Percentiles rank a stretch among this genome's conserved stretches.
Conservation (phyloP, 2,113 vertebrate genomes). For the Oryzias woworae region DNA sequence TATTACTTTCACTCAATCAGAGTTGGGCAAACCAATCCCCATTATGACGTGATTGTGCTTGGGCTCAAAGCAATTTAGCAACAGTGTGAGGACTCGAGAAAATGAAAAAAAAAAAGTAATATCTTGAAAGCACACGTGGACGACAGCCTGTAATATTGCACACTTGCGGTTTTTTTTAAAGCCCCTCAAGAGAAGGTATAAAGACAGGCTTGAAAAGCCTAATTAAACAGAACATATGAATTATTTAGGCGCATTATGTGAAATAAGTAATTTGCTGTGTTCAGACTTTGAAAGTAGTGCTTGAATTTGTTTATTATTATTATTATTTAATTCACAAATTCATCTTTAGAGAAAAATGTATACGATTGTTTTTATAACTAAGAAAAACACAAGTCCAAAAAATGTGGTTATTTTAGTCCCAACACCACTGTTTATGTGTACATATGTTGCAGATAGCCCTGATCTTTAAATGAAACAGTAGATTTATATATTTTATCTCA, state of each 20-base stretch:
- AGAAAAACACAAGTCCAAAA: too few relatives aligned
- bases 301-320: not conserved
- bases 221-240: conserved; percentile 68
- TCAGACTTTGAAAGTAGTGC: conserved; percentile 1
- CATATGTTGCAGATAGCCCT: conserved; percentile 8
- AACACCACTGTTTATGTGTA: too few relatives aligned
- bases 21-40: conserved; percentile 4
- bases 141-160: conserved; percentile 39
- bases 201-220: conserved; percentile 46
- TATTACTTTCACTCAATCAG: not conserved
- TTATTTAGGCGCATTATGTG: conserved; percentile 59
- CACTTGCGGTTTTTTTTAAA: conserved; percentile 58
- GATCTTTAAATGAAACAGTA: conserved; percentile 13
- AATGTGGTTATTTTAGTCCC: too few relatives aligned
- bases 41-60: conserved; percentile 10
- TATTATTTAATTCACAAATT: too few relatives aligned
- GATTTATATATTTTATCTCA: conserved; percentile 21
- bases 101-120: conserved; percentile 5
- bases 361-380: too few relatives aligned
- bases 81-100: conserved; percentile 4
- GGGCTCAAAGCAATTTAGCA: conserved; percentile 37
- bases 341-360: too few relatives aligned
- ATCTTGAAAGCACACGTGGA: conserved; percentile 34
- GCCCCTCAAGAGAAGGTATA: conserved; percentile 47
- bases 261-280: conserved; percentile 27